These are phyloP conservation scores for Hybognathus amarus DNA, from an alignment of 2,797 vertebrate genomes.

Conservation along the genomic window DNA sequence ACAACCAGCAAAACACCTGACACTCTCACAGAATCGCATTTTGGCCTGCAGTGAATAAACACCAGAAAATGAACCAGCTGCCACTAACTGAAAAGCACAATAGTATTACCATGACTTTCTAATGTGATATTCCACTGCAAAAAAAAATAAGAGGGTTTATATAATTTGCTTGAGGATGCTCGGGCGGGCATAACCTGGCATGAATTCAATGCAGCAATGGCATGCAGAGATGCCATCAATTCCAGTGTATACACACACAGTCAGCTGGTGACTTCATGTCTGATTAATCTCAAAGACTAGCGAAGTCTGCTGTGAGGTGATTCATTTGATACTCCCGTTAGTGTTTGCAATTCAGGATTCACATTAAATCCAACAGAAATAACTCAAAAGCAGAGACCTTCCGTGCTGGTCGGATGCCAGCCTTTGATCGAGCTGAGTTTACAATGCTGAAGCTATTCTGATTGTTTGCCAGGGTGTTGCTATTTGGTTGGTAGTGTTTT, in stretches of 20 bases:
- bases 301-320: background rate
- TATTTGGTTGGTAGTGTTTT: background rate
- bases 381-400: background rate
- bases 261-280: conserved; percentile 17
- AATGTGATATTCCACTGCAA: background rate
- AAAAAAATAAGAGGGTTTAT: background rate
- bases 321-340: background rate
- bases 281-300: background rate
- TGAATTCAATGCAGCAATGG: background rate
- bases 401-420: too few species aligned
- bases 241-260: conserved; percentile 15
- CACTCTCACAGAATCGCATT: background rate
- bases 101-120: background rate
- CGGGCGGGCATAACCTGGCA: background rate
- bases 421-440: too few species aligned
- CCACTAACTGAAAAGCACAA: background rate
- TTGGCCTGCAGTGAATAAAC: background rate
- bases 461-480: background rate
- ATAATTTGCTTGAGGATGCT: background rate
- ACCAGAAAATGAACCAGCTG: conserved; percentile 13
- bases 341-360: background rate
- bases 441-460: too few species aligned
- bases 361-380: background rate
- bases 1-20: conserved; percentile 21
- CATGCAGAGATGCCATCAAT: conserved; percentile 9